Conservation (phyloP, 2,113 vertebrate genomes). For the Orientallactaga bullata region DNA sequence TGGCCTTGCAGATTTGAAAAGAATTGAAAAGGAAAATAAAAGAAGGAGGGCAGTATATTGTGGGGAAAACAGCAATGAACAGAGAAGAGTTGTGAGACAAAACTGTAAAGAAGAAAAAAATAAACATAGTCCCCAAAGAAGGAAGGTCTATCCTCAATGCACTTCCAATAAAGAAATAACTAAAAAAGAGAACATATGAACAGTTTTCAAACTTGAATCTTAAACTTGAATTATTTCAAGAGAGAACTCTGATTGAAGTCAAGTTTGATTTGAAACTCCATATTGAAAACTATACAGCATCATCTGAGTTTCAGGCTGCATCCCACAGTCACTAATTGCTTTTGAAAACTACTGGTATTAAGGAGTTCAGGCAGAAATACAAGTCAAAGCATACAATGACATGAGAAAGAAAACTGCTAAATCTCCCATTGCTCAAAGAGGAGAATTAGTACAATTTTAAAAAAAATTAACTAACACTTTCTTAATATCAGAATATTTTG, state of each 20-base stretch:
- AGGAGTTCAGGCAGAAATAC: background rate
- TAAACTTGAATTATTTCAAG: background rate
- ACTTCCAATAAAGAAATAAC: background rate
- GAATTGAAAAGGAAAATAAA: background rate
- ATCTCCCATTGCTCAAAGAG: background rate
- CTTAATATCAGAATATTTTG: background rate
- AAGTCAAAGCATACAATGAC: background rate
- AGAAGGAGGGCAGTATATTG: background rate
- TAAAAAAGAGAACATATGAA: background rate
- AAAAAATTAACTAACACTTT: background rate
- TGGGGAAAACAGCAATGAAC: background rate
- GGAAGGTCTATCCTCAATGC: background rate
- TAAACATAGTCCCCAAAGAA: background rate
- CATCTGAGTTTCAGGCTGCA: background rate
- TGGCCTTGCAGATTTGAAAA: background rate
- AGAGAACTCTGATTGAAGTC: background rate
- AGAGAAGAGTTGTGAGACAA: background rate
- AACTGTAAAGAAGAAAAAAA: background rate
- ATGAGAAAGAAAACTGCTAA: background rate
- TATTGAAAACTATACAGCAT: background rate
- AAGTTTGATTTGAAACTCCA: background rate
- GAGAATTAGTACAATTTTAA: background rate
- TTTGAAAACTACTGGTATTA: background rate
- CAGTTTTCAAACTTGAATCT: background rate
- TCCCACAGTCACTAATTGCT: background rate